Base-by-base conservation (phyloP, 2,113 vertebrate genomes). In the Melanerpes aurifrons region DNA sequence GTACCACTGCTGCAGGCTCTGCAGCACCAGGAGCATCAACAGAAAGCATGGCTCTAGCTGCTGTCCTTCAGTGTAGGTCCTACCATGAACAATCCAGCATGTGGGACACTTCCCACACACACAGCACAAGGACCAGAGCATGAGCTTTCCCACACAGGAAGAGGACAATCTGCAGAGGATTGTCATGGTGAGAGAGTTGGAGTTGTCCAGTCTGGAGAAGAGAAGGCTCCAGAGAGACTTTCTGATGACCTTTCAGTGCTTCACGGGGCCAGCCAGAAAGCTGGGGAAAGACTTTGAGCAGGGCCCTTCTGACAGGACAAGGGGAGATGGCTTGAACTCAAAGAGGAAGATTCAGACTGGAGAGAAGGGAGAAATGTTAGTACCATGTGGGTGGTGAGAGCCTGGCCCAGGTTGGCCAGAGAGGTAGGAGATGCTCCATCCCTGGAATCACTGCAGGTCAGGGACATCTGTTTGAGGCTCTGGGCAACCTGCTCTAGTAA, bases 131-230 rank as follows among this genome's bases (percentile, higher is more conserved):
- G 13, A 2, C 21, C 35, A 32, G 29, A 56, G 56, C 64, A 4
- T 6, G 40, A 35, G 26, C 12, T 28, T 45, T 8, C 20, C 1
- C n/a, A 0, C 0, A 14, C 6, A 8, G 31, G 32, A 64, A 43
- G 43, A 56, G 63, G 9, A 85, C 25, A 69, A 17, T 45, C 59
- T 66, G 71, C 90, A 62, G 57, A 24, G 70, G 28, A 48, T 24
- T 29, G 26, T 15, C 57, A 6, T 18, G 35, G 16, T 31, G 15
- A 29, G 56, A 57, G 28, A 29, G 22, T 53, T 50, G 48, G 21
- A 50, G 21, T 50, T 53, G 12, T 61, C 19, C 58, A 61, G 20
- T 20, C 31, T 32, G 58, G 31, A 61, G 58, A 61, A 32, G 31
- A 61, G n/a, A 32, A 61, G 31, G n/a, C 12, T 20, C 58, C 31